Evolutionary conservation across 2,797 vertebrate genomes (phyloP).

Genomic region (Pseudochromis fuscus): DNA sequence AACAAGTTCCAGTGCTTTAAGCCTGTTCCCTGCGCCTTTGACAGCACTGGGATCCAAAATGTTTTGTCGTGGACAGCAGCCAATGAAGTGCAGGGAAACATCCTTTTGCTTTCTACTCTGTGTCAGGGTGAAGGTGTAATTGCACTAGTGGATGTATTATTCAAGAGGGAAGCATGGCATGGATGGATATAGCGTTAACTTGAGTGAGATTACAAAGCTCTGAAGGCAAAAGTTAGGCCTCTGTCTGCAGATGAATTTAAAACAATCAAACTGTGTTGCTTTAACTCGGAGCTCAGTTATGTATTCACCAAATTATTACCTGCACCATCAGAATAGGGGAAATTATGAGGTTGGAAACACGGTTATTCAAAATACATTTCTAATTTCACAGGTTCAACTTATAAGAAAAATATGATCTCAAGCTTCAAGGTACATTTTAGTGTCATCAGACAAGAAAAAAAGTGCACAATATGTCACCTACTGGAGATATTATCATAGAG

Average conservation of each 20-base stretch:
- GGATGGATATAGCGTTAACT: conserved; percentile 48
- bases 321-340: background rate
- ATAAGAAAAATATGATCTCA: background rate
- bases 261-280: conserved; percentile 30
- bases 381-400: background rate
- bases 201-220: conserved; percentile 41
- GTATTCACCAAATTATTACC: conserved; percentile 8
- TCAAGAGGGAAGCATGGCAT: conserved; percentile 59
- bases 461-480: background rate
- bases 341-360: background rate
- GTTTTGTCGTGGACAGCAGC: conserved; percentile 53
- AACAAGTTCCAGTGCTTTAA: conserved; percentile 69
- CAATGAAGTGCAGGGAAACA: conserved; percentile 61
- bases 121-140: conserved; percentile 73
- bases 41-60: conserved; percentile 30
- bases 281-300: conserved; percentile 37
- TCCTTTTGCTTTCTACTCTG: conserved; percentile 70
- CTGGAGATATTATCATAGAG: background rate
- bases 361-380: background rate
- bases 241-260: conserved; percentile 19
- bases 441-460: background rate
- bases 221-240: conserved; percentile 32
- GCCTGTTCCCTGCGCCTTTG: conserved; percentile 39
- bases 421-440: background rate
- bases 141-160: conserved; percentile 72